Evolutionary conservation across 2,113 vertebrate genomes (phyloP), one percentile per base, ranked within the genome.

Genomic region (Labrus mixtus): DNA sequence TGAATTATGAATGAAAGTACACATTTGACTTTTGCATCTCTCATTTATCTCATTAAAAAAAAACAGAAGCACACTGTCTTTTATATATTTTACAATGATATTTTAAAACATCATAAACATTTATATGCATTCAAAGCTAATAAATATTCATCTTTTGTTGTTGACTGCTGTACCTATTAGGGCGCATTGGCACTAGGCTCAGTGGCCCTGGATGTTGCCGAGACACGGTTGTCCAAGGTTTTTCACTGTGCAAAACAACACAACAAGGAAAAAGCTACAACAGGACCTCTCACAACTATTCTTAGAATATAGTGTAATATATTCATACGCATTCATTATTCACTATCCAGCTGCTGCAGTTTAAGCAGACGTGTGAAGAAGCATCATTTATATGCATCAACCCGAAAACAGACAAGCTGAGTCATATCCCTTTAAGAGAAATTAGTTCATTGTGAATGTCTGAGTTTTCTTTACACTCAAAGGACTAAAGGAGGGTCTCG

Each of bases 21-120:
- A 4, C 20, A 37, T 22, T 63, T 63, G 25, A 29, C 20, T 45
- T 11, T 55, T 13, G 15, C 6, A 25, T n/a, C 50, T 25, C 4
- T 3, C 29, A 4, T 33, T 33, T 33, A 33, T 33, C 29, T 33
- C 29, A 25, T 20, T 51, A 60, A 51, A 37, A 13, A 2, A 39
- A 79, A 69, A 1, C 6, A 16, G 16, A 45, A 51, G 29, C 68
- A 67, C 29, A 72, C 33, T 61, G 16, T 39, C 25, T 10, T 15
- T 13, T 45, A 15, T 46, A 12, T 61, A 19, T 78, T 69, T 16
- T 43, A 19, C 9, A 22, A 1, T 10, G 19, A 25, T 25, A 25
- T 25, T 1, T 25, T 25, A 25, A 25, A 25, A 25, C 25, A 25
- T 25, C 25, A 25, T 25, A 25, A 25, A 25, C 1, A 1, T 25